phyloP scores from a whole-genome alignment of 2,888 invertebrate genomes.

The Bruchidius siliquastri region DNA sequence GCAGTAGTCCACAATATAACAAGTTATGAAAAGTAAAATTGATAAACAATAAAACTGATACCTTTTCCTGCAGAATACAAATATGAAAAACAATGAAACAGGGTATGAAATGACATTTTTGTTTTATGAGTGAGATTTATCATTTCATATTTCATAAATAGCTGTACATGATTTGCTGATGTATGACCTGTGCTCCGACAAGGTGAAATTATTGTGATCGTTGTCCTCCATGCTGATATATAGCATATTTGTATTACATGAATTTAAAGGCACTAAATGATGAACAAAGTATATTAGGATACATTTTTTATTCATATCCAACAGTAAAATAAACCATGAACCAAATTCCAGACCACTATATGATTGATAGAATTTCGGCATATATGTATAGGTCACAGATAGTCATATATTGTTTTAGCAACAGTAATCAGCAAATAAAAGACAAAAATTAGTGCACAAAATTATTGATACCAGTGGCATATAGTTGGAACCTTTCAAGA shows the following conservation, averaged over 20 bases:
- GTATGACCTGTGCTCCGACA: too few relatives aligned
- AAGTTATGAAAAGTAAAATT: too few relatives aligned
- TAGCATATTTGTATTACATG: background rate
- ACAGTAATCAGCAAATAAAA: background rate
- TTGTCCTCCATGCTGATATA: too few relatives aligned
- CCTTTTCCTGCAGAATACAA: too few relatives aligned
- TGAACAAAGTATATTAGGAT: background rate
- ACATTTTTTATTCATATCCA: background rate
- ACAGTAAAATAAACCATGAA: background rate
- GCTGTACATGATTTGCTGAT: too few relatives aligned
- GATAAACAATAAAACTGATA: too few relatives aligned
- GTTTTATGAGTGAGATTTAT: too few relatives aligned
- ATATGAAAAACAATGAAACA: too few relatives aligned
- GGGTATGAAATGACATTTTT: too few relatives aligned
- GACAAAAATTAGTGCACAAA: background rate
- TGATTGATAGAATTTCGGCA: background rate
- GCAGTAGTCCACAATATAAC: too few relatives aligned
- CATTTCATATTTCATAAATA: too few relatives aligned
- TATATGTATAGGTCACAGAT: background rate
- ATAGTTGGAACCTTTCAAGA: background rate
- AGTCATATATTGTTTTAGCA: background rate
- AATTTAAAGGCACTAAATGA: background rate
- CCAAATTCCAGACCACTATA: background rate
- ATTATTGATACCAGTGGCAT: background rate
- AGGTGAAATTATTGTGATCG: too few relatives aligned